These are phyloP conservation scores for Blera fallax DNA, from an alignment of 2,888 invertebrate genomes.

Conservation along the genomic window DNA sequence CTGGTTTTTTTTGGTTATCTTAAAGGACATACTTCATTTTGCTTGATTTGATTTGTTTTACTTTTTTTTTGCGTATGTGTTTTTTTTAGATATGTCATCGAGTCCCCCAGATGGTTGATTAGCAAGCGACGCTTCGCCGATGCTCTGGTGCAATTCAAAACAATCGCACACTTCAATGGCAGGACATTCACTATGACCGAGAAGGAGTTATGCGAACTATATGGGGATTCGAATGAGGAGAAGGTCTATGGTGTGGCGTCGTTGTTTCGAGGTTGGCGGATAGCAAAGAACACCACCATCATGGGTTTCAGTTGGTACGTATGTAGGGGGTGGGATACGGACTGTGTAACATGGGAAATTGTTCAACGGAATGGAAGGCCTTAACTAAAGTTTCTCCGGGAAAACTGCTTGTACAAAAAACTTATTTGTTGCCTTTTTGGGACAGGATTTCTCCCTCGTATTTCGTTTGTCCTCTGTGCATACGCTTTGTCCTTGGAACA, in stretches of 20 bases:
- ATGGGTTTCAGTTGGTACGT: constrained; percentile 84
- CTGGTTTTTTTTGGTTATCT: constrained; percentile 14
- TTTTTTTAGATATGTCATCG: constrained; percentile 83
- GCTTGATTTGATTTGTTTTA: constrained; percentile 26
- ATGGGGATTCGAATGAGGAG: constrained; percentile 76
- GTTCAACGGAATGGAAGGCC: constrained; percentile 69
- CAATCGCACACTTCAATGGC: constrained; percentile 84
- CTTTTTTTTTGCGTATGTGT: constrained; percentile 81
- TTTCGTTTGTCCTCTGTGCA: constrained; percentile 60
- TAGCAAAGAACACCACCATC: constrained; percentile 83
- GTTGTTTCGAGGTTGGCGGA: constrained; percentile 83
- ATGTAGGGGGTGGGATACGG: background rate
- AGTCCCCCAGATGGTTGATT: constrained; percentile 86
- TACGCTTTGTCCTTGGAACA: constrained; percentile 71
- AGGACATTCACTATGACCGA: constrained; percentile 80
- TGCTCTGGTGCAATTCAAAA: constrained; percentile 83
- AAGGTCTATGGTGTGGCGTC: constrained; percentile 83
- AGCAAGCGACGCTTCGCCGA: constrained; percentile 82
- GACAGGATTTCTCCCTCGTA: constrained; percentile 9
- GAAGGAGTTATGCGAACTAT: constrained; percentile 81
- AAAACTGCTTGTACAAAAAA: constrained; percentile 42
- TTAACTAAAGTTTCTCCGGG: constrained; percentile 65
- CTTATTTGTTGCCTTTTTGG: constrained; percentile 40
- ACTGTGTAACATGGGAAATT: constrained; percentile 54
- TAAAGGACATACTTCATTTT: constrained; percentile 22